Percentiles rank a stretch among this genome's conserved stretches.
Evolutionary conservation across 2,113 vertebrate species (phyloP).

Genomic region (Coryphaenoides rupestris): DNA sequence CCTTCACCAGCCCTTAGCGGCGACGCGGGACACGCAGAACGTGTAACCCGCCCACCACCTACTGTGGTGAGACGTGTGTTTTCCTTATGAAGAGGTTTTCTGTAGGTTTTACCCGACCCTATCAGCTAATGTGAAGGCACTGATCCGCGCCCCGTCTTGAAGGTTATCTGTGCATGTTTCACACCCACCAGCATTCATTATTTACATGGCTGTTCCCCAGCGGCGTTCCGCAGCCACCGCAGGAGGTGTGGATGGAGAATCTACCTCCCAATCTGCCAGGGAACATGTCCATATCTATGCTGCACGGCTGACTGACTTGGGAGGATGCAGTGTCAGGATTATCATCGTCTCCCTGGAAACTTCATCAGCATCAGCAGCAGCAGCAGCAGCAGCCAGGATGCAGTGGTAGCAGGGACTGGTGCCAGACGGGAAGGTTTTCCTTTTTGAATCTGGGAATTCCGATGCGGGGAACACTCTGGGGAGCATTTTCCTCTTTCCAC

Average conservation of each 20-base stretch:
- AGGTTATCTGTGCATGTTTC: slow-evolving; percentile 75
- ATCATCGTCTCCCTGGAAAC: slow-evolving; percentile 63
- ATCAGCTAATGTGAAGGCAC: slow-evolving; percentile 71
- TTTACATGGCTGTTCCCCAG: slow-evolving; percentile 69
- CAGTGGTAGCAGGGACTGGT: too few species aligned
- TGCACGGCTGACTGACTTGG: slow-evolving; percentile 66
- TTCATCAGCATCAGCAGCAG: slow-evolving; percentile 63
- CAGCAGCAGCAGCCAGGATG: slow-evolving; percentile 18
- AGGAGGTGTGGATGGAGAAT: slow-evolving; percentile 69
- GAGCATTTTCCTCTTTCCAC: slow-evolving; percentile 13
- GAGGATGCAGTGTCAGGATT: slow-evolving; percentile 67
- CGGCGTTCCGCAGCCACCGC: slow-evolving; percentile 55
- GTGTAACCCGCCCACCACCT: slow-evolving; percentile 48
- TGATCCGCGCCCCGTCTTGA: slow-evolving; percentile 71
- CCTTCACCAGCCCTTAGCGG: slow-evolving; percentile 50
- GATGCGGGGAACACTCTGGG: slow-evolving; percentile 28
- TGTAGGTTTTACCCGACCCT: slow-evolving; percentile 72
- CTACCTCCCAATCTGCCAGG: slow-evolving; percentile 66
- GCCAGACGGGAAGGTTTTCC: slow-evolving; percentile 39
- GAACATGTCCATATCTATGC: slow-evolving; percentile 68
- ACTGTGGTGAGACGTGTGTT: slow-evolving; percentile 50
- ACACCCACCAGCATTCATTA: slow-evolving; percentile 70
- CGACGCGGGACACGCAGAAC: slow-evolving; percentile 43
- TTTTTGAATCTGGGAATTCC: slow-evolving; percentile 63
- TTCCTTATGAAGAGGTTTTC: slow-evolving; percentile 66